These are phyloP conservation scores for Salvelinus namaycush DNA, from an alignment of 2,113 vertebrate genomes.

Conservation along the genomic window DNA sequence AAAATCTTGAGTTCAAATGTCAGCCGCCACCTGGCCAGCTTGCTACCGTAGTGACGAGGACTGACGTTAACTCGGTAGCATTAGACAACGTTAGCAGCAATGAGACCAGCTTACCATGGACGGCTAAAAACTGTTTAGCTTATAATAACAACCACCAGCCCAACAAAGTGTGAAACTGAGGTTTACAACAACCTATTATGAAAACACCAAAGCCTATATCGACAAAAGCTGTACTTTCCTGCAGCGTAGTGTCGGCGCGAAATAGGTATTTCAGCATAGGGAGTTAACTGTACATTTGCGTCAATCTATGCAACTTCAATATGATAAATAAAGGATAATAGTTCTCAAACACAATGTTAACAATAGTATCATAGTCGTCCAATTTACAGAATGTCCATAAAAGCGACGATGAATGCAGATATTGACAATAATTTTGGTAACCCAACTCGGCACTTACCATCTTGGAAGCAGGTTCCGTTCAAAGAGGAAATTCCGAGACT, in stretches of 20 bases:
- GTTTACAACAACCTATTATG: too few relatives aligned
- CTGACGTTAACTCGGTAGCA: too few relatives aligned
- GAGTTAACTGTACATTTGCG: neutral
- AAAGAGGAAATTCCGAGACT: slow-evolving; percentile 64
- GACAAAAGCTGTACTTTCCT: neutral
- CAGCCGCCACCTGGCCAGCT: too few relatives aligned
- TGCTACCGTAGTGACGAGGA: too few relatives aligned
- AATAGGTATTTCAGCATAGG: neutral
- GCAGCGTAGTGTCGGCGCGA: neutral
- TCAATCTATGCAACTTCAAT: neutral
- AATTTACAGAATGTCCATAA: too few relatives aligned
- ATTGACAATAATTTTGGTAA: neutral
- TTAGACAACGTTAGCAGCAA: too few relatives aligned
- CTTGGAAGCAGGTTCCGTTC: slow-evolving; percentile 73
- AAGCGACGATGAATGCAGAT: slow-evolving; percentile 64
- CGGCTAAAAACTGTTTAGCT: too few relatives aligned
- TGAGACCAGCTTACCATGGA: too few relatives aligned
- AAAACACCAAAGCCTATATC: too few relatives aligned
- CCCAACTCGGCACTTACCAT: slow-evolving; percentile 66
- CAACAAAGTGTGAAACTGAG: too few relatives aligned
- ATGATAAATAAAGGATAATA: neutral
- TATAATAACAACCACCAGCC: too few relatives aligned
- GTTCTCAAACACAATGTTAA: neutral
- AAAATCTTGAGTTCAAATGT: too few relatives aligned
- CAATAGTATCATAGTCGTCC: neutral